Evolutionary conservation across 1,140 invertebrate species (phyloP).

Genomic region (Holcopasites calliopsidis): DNA sequence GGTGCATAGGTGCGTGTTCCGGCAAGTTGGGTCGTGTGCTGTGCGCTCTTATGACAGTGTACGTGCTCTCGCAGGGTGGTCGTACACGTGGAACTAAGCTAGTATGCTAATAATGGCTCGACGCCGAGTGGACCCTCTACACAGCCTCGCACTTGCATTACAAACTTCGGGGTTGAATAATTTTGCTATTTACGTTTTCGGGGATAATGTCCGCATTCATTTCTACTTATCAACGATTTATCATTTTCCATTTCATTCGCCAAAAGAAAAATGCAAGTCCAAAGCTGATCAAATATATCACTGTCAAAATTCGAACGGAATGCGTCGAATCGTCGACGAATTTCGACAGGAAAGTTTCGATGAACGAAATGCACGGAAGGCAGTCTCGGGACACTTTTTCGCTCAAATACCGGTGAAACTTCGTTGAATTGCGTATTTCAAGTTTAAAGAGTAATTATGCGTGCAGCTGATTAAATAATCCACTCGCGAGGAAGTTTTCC

Average conservation of each 20-base stretch:
- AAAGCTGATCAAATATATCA: too few species aligned
- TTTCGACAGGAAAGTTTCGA: neutral
- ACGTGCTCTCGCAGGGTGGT: slow-evolving; percentile 4
- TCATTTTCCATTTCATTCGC: neutral
- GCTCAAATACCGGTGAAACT: neutral
- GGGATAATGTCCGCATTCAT: too few species aligned
- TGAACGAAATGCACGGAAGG: neutral
- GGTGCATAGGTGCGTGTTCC: slow-evolving; percentile 66
- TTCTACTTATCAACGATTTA: neutral
- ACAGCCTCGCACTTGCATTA: slow-evolving; percentile 77
- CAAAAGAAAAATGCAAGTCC: too few species aligned
- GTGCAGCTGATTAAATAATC: slow-evolving; percentile 55
- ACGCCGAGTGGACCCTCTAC: slow-evolving; percentile 72
- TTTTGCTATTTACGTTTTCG: slow-evolving; percentile 58
- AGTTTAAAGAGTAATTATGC: slow-evolving; percentile 41
- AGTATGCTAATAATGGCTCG: slow-evolving; percentile 75
- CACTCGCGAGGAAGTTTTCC: slow-evolving; percentile 43
- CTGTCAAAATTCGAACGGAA: too few species aligned
- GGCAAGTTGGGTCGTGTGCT: slow-evolving; percentile 48
- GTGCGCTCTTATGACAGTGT: slow-evolving; percentile 10
- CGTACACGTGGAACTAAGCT: slow-evolving; percentile 63
- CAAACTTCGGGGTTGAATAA: slow-evolving; percentile 75
- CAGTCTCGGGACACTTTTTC: neutral
- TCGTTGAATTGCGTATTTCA: slow-evolving; percentile 1
- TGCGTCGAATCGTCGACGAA: neutral